Evolutionary conservation across 2,113 vertebrate genomes (phyloP).

Genomic region (Tricholaema leucomelas): DNA sequence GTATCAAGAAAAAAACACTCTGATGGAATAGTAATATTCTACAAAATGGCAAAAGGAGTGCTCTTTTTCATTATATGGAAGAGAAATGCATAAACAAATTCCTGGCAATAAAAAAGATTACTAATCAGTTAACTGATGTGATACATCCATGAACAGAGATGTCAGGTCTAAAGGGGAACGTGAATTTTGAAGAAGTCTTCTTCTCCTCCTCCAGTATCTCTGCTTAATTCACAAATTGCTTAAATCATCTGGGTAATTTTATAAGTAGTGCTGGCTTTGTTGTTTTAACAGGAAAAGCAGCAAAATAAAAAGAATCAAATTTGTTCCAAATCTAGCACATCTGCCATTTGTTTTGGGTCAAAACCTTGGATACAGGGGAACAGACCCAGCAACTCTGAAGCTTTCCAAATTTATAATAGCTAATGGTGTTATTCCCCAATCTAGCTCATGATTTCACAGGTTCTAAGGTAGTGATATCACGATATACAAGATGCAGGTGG

Average conservation of each 20-base stretch:
- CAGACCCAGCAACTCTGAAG: background rate
- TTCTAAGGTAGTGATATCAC: background rate
- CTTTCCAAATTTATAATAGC: background rate
- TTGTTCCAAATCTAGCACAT: conserved; percentile 1
- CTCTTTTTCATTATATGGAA: background rate
- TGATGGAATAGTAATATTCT: background rate
- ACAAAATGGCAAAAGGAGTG: background rate
- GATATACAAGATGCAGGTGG: background rate
- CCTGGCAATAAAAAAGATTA: background rate
- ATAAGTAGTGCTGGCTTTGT: background rate
- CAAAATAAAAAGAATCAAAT: background rate
- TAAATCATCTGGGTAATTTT: background rate
- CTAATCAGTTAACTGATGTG: background rate
- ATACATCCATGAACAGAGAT: background rate
- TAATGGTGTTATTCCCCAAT: background rate
- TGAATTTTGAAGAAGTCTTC: background rate
- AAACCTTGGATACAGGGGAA: background rate
- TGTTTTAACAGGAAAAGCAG: background rate
- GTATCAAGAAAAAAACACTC: background rate
- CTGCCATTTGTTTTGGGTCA: background rate
- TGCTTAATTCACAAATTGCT: background rate
- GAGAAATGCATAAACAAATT: background rate
- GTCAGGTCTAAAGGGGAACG: background rate
- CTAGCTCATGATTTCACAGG: background rate
- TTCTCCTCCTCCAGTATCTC: background rate